Evolutionary conservation across 1,140 invertebrate species (phyloP), one percentile per base, ranked within the genome.

Genomic region (Leucophenga varia): DNA sequence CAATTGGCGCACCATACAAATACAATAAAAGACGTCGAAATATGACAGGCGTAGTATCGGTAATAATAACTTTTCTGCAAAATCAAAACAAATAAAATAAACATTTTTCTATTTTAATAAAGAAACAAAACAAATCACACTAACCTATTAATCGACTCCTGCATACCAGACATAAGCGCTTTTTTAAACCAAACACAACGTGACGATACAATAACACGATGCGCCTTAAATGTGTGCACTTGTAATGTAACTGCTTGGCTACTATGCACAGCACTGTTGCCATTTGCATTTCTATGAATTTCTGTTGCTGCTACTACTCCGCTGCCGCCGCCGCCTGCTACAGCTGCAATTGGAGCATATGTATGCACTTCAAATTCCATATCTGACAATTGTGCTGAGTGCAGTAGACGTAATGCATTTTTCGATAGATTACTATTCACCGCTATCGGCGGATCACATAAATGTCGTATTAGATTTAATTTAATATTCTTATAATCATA

Each of bases 171-270:
- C 18, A 86, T 77, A 2, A 87, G 63, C 1, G 86, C 86, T 49
- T 84, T 77, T 25, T 83, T 74, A 68, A 87, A 87, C 84, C 85
- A 87, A 60, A 86, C 83, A 75, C 86, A 87, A 36, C 70, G 57
- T 0, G 84, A 76, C 19, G 85, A 83, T 6, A 87, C 80, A 25
- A 87, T 81, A 4, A 86, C 84, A 46, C 85, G 76, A 63, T 87
- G 86, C 3, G 84, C 84, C 50, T 77, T 68, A 37, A 80, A 76
- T 47, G 58, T 76, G 44, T 67, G 65, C 14, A 61, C 55, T 28
- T 73, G 64, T 18, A 58, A 45, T 3, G 34, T 17, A 2, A 19
- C 7, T 17, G 43, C n/a, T 21, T 2, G 31, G 18, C 8, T 16
- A 5, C 12, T 28, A 5, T 42, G 25, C 40, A 31, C n/a, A 31